Base-by-base conservation (phyloP, 2,888 invertebrate species). In the Parasteatoda lunata region DNA sequence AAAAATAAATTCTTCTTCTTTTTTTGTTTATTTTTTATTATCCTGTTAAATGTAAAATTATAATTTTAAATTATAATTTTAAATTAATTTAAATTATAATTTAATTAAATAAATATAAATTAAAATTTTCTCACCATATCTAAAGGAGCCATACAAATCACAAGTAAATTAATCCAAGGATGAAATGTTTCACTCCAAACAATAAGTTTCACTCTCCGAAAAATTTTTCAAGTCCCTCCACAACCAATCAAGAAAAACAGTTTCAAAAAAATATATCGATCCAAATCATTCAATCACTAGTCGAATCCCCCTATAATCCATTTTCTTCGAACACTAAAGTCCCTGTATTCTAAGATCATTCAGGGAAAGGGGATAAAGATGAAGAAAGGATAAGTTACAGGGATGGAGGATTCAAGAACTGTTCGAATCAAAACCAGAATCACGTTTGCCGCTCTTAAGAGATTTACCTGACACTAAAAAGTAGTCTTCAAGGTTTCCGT, bases 401-500 rank as follows among this genome's bases (percentile, higher is more conserved):
- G 49, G 72, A 77, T 64, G 73, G 71, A 82, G 72, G 78, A 69
- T 54, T 30, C 54, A 59, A 45, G 77, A 80, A 69, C 76, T 81
- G 85, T 68, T 68, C 75, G 71, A 66, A 80, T 68, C 80, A 48
- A 77, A 66, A 54, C 76, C 71, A 48, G 66, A 77, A 68, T 59
- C 70, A 75, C 77, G 77, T 86, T 77, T 86, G 80, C 72, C 15
- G 73, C 45, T 76, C 51, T 64, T 65, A 54, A 66, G 80, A 80
- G 71, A 76, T 76, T 80, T 80, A 80, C 85, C 85, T 80, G 71
- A 80, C 85, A 80, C 85, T 86, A 86, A 77, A 85, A 80, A 77
- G 80, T 71, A 80, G 75, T 77, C 80, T 77, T 86, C 85, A 86
- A 86, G 85, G 85, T 80, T 30, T 80, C 66, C 59, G 48, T 86